Evolutionary conservation across 2,113 vertebrate genomes (phyloP).

Genomic region (Onychorhynchus coronatus): DNA sequence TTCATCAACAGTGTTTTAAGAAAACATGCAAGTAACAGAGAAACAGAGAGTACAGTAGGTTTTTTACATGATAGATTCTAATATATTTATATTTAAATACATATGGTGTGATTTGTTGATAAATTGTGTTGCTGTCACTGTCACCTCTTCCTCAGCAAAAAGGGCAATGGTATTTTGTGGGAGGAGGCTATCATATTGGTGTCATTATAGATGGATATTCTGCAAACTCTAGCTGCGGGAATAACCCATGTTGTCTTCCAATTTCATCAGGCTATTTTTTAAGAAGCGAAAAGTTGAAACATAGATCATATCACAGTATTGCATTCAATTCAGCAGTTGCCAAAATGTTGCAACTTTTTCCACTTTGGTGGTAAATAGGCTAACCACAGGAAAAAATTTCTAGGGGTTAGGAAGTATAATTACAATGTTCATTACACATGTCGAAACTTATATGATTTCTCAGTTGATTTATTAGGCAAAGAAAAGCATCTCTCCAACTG

Average conservation of each 20-base stretch:
- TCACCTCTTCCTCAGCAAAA: neutral
- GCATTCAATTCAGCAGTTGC: neutral
- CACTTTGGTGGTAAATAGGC: neutral
- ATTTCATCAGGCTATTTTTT: neutral
- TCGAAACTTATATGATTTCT: neutral
- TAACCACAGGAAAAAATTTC: neutral
- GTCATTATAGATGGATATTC: neutral
- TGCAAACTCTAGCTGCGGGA: neutral
- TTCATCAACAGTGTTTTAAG: neutral
- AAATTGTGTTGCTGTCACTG: neutral
- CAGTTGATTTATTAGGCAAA: neutral
- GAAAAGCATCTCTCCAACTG: neutral
- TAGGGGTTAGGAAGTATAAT: neutral
- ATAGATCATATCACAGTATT: neutral
- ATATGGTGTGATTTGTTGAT: constrained; percentile 15
- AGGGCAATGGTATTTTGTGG: neutral
- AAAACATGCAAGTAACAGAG: constrained; percentile 3
- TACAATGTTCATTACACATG: neutral
- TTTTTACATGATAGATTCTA: neutral
- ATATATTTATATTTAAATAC: constrained; percentile 17
- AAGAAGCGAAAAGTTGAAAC: neutral
- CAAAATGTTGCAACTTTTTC: neutral
- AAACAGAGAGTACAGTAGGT: neutral
- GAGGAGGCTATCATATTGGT: neutral
- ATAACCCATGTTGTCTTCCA: neutral